Evolutionary conservation across 2,797 vertebrate species (phyloP), one percentile per base, ranked within the genome.

Genomic region (Phoxinus dragarum): DNA sequence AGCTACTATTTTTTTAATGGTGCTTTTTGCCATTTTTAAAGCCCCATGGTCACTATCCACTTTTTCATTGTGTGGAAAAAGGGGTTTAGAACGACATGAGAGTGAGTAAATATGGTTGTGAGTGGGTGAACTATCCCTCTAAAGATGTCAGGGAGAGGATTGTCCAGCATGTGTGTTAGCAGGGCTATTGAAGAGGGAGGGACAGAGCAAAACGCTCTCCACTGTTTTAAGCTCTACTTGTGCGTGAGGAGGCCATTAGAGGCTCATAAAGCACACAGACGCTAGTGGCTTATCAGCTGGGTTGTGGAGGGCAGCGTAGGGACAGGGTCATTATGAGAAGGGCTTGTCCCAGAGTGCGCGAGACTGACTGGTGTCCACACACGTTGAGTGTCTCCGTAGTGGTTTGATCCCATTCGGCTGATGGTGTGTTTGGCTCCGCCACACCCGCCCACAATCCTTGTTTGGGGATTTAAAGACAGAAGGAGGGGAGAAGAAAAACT

Each of bases 181-280:
- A 17, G 52, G 34, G 34, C 34, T 76, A 76, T 34, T 54, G 54
- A 67, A 19, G 44, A 52, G 73, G 61, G 69, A 72, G 44, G 69
- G 66, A 54, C 66, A 75, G 47, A 78, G 44, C 38, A 67, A 73
- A 73, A 47, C 49, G 23, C 36, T 21, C 42, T 23, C 44, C 16
- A 36, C 68, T 44, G 67, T 56, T 72, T 82, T 82, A 84, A 86
- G 79, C 81, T 81, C 74, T 67, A 66, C 47, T 81, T 67, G 71
- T 68, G 85, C 82, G 40, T 82, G 85, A 68, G 40, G 82, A 56
- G 52, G 38, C 52, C 79, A 82, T 85, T 87, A 76, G 78, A 82
- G 42, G 10, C 54, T 44, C 67, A 34, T 54, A 71, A 84, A 78
- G 76, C 69, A 42, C 81, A 54, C 23, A 82, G 42, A 40, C 72